Conservation (phyloP, 2,113 vertebrate genomes). For the Diadophis punctatus region DNA sequence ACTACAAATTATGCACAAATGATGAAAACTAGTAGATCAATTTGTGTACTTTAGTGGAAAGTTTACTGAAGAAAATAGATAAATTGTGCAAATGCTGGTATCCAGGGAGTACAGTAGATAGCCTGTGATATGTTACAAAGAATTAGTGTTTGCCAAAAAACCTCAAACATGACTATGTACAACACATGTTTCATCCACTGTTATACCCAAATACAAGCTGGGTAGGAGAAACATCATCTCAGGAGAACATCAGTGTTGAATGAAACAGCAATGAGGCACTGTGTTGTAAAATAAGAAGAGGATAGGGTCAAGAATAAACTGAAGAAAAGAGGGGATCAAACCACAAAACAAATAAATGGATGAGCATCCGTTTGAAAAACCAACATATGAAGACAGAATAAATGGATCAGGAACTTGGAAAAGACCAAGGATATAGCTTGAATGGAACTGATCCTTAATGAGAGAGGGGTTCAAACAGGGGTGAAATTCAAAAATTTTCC, state of each 20-base stretch:
- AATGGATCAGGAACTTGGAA: neutral
- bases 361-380: neutral
- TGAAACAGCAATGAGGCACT: neutral
- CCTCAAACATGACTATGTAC: neutral
- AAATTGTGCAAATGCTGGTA: neutral
- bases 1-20: neutral
- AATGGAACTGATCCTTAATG: neutral
- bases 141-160: neutral
- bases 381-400: neutral
- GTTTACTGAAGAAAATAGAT: neutral
- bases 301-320: no score
- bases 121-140: no score
- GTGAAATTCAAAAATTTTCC: no score
- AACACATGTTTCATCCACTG: neutral
- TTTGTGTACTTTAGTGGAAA: neutral
- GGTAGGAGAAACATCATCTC: no score
- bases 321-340: neutral
- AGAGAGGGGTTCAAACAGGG: no score
- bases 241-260: neutral
- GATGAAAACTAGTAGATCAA: neutral
- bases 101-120: no score
- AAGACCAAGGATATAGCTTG: neutral
- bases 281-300: neutral
- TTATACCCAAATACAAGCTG: neutral
- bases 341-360: neutral